These are phyloP conservation scores for Drosophila melanosoma DNA, from an alignment of 2,888 invertebrate genomes.

Conservation along the genomic window DNA sequence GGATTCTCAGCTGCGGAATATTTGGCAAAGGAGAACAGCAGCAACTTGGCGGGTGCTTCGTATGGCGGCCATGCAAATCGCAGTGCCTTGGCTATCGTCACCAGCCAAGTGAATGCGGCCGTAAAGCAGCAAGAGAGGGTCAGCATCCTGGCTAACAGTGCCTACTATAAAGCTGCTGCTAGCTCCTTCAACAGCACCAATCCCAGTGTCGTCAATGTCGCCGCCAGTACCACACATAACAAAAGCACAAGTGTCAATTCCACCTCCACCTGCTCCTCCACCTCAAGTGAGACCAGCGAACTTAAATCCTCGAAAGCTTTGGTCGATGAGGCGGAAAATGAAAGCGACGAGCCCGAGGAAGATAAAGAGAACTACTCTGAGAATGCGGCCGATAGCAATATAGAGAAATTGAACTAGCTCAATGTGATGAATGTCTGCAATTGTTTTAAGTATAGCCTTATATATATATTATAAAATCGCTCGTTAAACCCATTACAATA, in stretches of 20 bases:
- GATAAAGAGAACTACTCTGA: conserved; percentile 20
- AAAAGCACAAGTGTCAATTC: not conserved
- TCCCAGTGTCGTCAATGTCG: conserved; percentile 40
- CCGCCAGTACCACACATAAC: not conserved
- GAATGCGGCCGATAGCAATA: conserved; percentile 4
- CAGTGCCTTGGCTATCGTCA: conserved; percentile 54
- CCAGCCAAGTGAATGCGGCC: conserved; percentile 56
- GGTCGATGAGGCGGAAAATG: conserved; percentile 19
- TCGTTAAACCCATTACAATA: conserved; percentile 9
- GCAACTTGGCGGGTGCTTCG: conserved; percentile 18
- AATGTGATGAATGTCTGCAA: conserved; percentile 16
- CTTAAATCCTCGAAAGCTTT: not conserved
- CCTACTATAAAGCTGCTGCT: conserved; percentile 53
- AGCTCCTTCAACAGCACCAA: conserved; percentile 25
- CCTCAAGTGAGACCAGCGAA: not conserved
- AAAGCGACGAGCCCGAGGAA: conserved; percentile 30
- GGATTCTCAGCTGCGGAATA: conserved; percentile 33
- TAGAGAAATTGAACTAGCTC: conserved; percentile 29
- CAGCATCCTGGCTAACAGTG: conserved; percentile 43
- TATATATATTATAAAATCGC: conserved; percentile 18
- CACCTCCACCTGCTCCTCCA: not conserved
- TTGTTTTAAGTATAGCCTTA: conserved; percentile 33
- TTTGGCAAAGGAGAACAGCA: conserved; percentile 10
- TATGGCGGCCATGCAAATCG: conserved; percentile 37
- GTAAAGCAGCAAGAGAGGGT: conserved; percentile 37